Base-by-base conservation (phyloP, 2,888 invertebrate genomes). In the Deilephila elpenor region DNA sequence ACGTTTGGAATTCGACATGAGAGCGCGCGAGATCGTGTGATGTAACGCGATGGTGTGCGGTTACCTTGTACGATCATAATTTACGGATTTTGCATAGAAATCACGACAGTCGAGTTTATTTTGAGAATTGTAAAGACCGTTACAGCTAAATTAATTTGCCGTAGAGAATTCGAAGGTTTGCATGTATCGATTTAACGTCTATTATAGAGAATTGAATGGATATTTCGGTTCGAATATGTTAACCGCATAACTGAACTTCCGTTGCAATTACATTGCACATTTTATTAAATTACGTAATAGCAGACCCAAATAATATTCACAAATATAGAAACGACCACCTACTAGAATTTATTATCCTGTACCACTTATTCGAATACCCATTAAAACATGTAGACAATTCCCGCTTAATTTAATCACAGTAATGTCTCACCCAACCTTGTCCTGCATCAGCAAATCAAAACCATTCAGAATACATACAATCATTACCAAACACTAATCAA, bases 1-100 rank as follows among this genome's bases (percentile, higher is more conserved):
- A 81, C 77, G 75, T 78, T 77, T 74, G 74, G 78, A 78, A 76
- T 78, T 76, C 73, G 62, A 77, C 75, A 77, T 77, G 78, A 79
- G 76, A 76, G 74, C 75, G 76, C 77, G 78, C 77, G 72, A 56
- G 61, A 70, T 51, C 61, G 73, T 70, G 64, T 78, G 71, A 78
- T 75, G 72, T 76, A 76, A 77, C 76, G 70, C 59, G 59, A 75
- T 75, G 72, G 71, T 71, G 71, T 72, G 59, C 71, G 71, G 67
- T 74, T 71, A 79, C 80, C 80, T 81, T 82, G 81, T 75, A 53
- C 29, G 32, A 61, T 71, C 71, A 74, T 62, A 62, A 71, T 59
- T 56, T 59, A 37, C 72, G 44, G 19, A 72, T 62, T 71, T 72
- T 37, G 56, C 20, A 53, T 67, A 51, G 25, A 25, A 73, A 44